Conservation (phyloP, 2,888 invertebrate species). For the Drosophila setosimentum region DNA sequence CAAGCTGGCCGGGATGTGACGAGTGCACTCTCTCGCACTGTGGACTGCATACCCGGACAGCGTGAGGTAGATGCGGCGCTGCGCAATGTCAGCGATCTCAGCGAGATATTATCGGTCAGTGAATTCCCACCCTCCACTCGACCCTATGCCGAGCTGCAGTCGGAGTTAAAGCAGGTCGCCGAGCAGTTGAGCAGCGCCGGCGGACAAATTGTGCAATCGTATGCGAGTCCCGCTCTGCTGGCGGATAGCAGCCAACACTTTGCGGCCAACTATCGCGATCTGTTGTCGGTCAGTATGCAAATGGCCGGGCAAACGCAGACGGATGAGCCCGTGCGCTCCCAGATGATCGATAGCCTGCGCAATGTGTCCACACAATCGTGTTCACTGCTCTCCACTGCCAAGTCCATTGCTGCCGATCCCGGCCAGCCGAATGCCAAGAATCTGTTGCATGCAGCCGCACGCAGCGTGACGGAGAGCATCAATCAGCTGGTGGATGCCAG, state of each 20-base stretch:
- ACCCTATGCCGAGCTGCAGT: constrained; percentile 92
- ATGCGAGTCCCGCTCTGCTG: constrained; percentile 89
- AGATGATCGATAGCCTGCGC: constrained; percentile 94
- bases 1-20: constrained; percentile 91
- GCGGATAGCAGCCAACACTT: constrained; percentile 92
- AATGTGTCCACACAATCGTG: constrained; percentile 95
- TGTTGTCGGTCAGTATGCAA: constrained; percentile 92
- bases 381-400: constrained; percentile 94
- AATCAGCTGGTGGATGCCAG: constrained; percentile 91
- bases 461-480: constrained; percentile 96
- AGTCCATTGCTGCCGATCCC: constrained; percentile 95
- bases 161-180: constrained; percentile 93
- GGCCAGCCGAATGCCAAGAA: constrained; percentile 96
- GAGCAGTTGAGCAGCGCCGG: constrained; percentile 93
- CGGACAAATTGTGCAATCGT: constrained; percentile 92
- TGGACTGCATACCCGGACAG: constrained; percentile 96
- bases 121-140: constrained; percentile 91
- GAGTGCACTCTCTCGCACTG: constrained; percentile 87
- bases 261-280: constrained; percentile 91
- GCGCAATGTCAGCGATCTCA: constrained; percentile 91
- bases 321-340: constrained; percentile 90
- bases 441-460: constrained; percentile 93
- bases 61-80: constrained; percentile 96
- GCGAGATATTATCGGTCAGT: constrained; percentile 90
- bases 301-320: constrained; percentile 92